These are phyloP conservation scores for Drosophila sp. DNA, from an alignment of 1,140 invertebrate species.

Conservation along the genomic window DNA sequence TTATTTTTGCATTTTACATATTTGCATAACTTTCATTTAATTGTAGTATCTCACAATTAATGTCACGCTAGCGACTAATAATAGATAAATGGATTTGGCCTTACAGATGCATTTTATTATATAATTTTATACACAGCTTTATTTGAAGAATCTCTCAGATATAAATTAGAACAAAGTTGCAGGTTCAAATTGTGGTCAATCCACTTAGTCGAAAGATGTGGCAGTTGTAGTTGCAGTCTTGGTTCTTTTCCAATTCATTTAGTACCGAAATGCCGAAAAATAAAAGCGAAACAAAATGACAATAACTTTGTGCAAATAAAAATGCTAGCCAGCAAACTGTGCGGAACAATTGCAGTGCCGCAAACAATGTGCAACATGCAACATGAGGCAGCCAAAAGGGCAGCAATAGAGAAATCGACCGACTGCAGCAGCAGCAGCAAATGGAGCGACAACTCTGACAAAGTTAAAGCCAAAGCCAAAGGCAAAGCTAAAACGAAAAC, in stretches of 20 bases:
- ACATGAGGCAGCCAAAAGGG: conserved; percentile 33
- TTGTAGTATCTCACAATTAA: no score
- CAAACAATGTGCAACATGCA: conserved; percentile 73
- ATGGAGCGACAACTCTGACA: conserved; percentile 71
- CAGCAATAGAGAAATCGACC: conserved; percentile 15
- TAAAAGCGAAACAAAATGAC: conserved; percentile 63
- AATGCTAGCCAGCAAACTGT: conserved; percentile 57
- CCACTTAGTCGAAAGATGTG: conserved; percentile 37
- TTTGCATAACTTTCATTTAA: no score
- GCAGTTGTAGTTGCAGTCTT: conserved; percentile 1
- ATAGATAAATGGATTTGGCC: no score
- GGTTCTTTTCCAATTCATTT: conserved; percentile 64
- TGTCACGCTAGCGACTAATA: no score
- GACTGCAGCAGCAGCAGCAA: conserved; percentile 54
- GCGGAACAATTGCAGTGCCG: conserved; percentile 76
- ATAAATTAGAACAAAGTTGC: conserved; percentile 47
- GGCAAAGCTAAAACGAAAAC: conserved; percentile 45
- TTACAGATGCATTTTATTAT: no score
- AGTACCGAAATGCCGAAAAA: conserved; percentile 22
- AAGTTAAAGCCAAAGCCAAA: conserved; percentile 41
- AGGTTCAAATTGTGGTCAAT: conserved; percentile 26
- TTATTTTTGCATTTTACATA: conserved; percentile 6
- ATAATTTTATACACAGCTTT: no score
- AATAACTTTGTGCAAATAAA: conserved; percentile 64
- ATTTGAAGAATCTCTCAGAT: no score